Evolutionary conservation across 2,113 vertebrate species (phyloP).

Genomic region (human (Homo sapiens)): DNA sequence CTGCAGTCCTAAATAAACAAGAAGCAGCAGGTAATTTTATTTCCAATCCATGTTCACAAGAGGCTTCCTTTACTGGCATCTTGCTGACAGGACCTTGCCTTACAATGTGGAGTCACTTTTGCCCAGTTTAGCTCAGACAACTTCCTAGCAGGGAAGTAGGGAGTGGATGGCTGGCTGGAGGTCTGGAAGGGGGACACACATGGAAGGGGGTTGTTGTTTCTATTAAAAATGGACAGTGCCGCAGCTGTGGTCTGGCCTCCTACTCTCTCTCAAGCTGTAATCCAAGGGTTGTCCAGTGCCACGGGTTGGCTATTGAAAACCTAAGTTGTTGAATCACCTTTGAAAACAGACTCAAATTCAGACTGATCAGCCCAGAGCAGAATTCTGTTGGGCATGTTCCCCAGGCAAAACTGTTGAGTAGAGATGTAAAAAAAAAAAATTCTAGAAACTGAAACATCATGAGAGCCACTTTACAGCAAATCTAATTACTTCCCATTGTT

Average conservation of each 20-base stretch:
- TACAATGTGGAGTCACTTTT: background rate
- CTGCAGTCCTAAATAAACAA: background rate
- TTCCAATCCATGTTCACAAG: background rate
- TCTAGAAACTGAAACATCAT: background rate
- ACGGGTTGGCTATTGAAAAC: background rate
- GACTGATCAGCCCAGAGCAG: background rate
- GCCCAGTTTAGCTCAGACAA: background rate
- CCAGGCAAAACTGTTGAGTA: background rate
- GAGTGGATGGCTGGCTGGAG: background rate
- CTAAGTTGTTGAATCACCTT: conserved; percentile 1
- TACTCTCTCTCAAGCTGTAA: background rate
- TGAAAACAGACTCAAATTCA: conserved; percentile 18
- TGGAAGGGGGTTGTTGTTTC: background rate
- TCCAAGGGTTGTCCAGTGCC: background rate
- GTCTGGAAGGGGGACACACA: background rate
- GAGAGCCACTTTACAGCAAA: background rate
- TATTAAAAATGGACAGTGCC: background rate
- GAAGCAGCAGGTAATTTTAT: background rate
- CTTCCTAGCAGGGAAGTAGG: background rate
- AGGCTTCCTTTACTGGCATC: background rate
- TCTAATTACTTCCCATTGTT: background rate
- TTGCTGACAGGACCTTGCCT: conserved; percentile 11
- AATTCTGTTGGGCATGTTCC: background rate
- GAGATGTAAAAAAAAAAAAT: background rate
- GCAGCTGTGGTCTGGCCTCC: background rate